Conservation (phyloP, 2,797 vertebrate species). For the Nyctibius grandis region DNA sequence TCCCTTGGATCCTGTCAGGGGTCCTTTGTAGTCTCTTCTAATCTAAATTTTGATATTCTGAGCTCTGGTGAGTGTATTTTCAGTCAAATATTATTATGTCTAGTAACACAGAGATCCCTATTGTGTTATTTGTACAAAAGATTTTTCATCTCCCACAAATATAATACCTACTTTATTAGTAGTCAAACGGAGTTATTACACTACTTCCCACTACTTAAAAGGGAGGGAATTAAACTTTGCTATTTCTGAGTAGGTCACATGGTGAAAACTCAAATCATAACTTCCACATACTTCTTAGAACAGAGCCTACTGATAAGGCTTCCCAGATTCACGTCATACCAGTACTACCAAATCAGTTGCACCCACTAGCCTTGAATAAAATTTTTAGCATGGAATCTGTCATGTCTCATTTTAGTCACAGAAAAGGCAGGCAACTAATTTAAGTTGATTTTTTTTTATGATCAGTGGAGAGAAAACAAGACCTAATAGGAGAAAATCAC, state of each 20-base stretch:
- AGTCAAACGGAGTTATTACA: neutral
- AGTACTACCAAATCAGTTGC: no score
- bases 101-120: neutral
- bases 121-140: neutral
- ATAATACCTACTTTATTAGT: neutral
- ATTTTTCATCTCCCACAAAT: neutral
- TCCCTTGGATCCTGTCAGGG: neutral
- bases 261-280: neutral
- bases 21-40: neutral
- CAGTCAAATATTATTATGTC: neutral
- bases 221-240: neutral
- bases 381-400: neutral
- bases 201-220: neutral
- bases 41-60: neutral
- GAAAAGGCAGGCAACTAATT: neutral
- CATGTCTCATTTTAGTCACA: neutral
- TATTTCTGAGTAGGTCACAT: neutral
- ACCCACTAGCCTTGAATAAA: neutral
- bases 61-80: neutral
- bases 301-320: neutral
- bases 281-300: neutral
- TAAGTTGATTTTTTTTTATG: neutral
- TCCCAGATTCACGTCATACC: neutral
- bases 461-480: neutral
- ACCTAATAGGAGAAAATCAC: neutral